These are phyloP conservation scores for Kryptolebias ocellatus DNA, from an alignment of 2,797 vertebrate species.

Conservation along the genomic window DNA sequence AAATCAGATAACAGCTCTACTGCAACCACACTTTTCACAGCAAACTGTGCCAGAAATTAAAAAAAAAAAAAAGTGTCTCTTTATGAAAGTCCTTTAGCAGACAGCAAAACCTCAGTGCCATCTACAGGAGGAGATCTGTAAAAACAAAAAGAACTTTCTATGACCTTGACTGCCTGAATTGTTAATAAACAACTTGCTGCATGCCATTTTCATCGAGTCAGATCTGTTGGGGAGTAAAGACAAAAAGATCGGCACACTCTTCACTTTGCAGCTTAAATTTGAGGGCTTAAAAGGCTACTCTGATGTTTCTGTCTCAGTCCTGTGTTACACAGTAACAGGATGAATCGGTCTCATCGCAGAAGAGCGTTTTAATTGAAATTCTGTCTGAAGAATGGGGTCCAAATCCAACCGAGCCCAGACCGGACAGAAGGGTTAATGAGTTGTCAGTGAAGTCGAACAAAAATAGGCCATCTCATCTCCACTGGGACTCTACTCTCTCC, in stretches of 20 bases:
- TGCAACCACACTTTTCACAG: conserved; percentile 50
- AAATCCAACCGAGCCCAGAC: conserved; percentile 62
- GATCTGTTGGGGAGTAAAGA: conserved; percentile 37
- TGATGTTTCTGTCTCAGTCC: conserved; percentile 40
- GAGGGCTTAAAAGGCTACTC: conserved; percentile 17
- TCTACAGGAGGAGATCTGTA: conserved; percentile 58
- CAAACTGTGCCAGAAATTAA: conserved; percentile 44
- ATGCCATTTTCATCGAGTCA: conserved; percentile 43
- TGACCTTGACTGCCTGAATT: conserved; percentile 73
- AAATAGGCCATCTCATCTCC: conserved; percentile 74
- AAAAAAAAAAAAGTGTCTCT: conserved; percentile 21
- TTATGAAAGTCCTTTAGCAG: not conserved
- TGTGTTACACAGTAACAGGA: conserved; percentile 43
- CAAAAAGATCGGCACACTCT: conserved; percentile 38
- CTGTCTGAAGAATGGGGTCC: conserved; percentile 61
- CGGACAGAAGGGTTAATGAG: conserved; percentile 75
- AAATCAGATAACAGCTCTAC: conserved; percentile 37
- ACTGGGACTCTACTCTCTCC: conserved; percentile 68
- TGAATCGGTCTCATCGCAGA: conserved; percentile 54
- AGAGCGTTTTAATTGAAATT: conserved; percentile 69
- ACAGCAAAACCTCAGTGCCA: conserved; percentile 67
- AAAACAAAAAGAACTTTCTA: conserved; percentile 71
- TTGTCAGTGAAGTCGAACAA: conserved; percentile 71
- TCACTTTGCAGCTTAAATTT: conserved; percentile 35
- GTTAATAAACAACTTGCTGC: conserved; percentile 59